phyloP scores from a whole-genome alignment of 2,113 vertebrate species.

The Myotis davidii region DNA sequence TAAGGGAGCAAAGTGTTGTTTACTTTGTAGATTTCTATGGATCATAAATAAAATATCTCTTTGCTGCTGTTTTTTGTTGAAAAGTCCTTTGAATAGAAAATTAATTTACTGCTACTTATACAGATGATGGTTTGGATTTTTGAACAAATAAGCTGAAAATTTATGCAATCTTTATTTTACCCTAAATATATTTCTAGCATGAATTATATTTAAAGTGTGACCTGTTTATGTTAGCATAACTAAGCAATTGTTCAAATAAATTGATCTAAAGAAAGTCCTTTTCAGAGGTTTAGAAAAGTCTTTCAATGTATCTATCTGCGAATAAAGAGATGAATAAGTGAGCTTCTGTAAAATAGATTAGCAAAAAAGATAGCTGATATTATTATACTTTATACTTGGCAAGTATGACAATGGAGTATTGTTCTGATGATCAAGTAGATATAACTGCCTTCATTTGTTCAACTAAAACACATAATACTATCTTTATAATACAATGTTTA shows the following conservation, averaged over 20 bases:
- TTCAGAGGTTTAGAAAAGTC: neutral
- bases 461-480: neutral
- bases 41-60: constrained; percentile 40
- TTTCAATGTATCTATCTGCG: neutral
- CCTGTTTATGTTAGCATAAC: neutral
- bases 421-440: neutral
- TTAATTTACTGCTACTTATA: constrained; percentile 37
- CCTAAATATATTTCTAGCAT: constrained; percentile 5
- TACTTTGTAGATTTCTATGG: constrained; percentile 40
- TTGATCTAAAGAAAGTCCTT: neutral
- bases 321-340: constrained; percentile 23
- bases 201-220: neutral
- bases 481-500: neutral
- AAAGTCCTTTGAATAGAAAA: constrained; percentile 53
- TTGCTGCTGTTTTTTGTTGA: neutral
- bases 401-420: neutral
- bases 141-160: neutral
- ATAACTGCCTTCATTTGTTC: neutral
- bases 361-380: neutral
- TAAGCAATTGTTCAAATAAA: constrained; percentile 34
- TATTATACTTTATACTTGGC: neutral
- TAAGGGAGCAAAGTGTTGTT: constrained; percentile 52
- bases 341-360: constrained; percentile 27
- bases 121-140: neutral
- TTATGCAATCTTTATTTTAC: constrained; percentile 52